Percentiles rank a stretch among this genome's conserved stretches.
phyloP scores from a whole-genome alignment of 2,888 invertebrate genomes.

The Clusia tigrina region DNA sequence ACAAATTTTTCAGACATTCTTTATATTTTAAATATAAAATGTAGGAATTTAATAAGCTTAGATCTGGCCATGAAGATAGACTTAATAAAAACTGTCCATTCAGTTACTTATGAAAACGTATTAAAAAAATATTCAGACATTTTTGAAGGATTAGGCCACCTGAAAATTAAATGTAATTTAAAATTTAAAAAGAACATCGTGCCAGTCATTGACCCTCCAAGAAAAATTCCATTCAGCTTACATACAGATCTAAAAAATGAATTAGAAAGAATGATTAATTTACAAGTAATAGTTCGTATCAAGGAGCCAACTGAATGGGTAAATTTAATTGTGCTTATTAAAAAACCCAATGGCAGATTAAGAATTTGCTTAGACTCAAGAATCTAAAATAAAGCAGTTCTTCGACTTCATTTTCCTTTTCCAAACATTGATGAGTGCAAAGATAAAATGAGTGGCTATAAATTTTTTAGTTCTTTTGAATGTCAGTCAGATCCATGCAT shows the following conservation, averaged over 20 bases:
- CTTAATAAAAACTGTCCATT: conserved; percentile 20
- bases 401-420: conserved; percentile 28
- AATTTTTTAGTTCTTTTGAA: too few relatives aligned
- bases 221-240: conserved; percentile 30
- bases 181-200: conserved; percentile 15
- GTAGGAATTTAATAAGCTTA: not conserved
- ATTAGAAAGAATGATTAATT: conserved; percentile 26
- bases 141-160: conserved; percentile 28
- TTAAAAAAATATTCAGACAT: conserved; percentile 27
- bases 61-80: conserved; percentile 18
- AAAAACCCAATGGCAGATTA: conserved; percentile 32
- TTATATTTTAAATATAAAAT: too few relatives aligned
- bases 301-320: conserved; percentile 35
- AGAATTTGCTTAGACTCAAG: conserved; percentile 34
- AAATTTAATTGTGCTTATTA: conserved; percentile 31
- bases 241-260: conserved; percentile 22
- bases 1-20: too few relatives aligned
- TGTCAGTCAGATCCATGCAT: too few relatives aligned
- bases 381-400: conserved; percentile 34
- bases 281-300: conserved; percentile 27
- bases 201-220: conserved; percentile 26
- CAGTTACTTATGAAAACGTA: conserved; percentile 18
- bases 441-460: conserved; percentile 22
- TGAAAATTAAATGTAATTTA: conserved; percentile 28
- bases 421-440: conserved; percentile 26